phyloP scores from a whole-genome alignment of 2,888 invertebrate genomes.

The Pedicia rivosa region DNA sequence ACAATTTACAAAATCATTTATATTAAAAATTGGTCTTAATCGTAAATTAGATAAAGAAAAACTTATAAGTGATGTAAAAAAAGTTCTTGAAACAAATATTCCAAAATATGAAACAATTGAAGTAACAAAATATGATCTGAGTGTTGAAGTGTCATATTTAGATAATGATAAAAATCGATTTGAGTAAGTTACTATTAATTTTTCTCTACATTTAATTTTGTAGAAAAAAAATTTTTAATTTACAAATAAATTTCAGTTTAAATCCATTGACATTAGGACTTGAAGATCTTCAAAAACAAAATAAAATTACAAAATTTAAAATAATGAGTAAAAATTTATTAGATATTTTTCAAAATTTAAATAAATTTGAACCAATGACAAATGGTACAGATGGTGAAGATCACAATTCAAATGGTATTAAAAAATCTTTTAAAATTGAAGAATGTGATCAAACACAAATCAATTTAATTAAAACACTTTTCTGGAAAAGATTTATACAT shows the following conservation, averaged over 20 bases:
- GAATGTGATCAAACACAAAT: not conserved
- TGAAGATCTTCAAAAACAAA: conserved; percentile 30
- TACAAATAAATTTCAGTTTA: too few relatives aligned
- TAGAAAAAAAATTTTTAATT: too few relatives aligned
- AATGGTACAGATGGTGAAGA: conserved; percentile 11
- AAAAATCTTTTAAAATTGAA: conserved; percentile 1
- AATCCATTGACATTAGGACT: conserved; percentile 31
- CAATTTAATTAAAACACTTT: conserved; percentile 28
- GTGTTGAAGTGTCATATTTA: conserved; percentile 4
- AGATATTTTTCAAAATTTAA: conserved; percentile 36
- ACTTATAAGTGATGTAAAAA: conserved; percentile 3
- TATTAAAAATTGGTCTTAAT: conserved; percentile 13
- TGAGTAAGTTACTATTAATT: conserved; percentile 1
- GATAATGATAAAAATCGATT: not conserved
- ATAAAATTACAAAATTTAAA: conserved; percentile 33
- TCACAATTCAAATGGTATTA: conserved; percentile 9
- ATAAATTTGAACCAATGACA: conserved; percentile 4
- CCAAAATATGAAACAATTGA: not conserved
- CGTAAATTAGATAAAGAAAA: conserved; percentile 3
- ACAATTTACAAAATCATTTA: conserved; percentile 23
- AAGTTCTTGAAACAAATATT: conserved; percentile 1
- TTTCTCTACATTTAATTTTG: too few relatives aligned
- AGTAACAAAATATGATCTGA: not conserved
- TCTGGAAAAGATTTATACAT: conserved; percentile 41
- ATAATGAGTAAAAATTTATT: conserved; percentile 47